Evolutionary conservation across 2,888 invertebrate species (phyloP).

Genomic region (Opisthograptis luteolata): DNA sequence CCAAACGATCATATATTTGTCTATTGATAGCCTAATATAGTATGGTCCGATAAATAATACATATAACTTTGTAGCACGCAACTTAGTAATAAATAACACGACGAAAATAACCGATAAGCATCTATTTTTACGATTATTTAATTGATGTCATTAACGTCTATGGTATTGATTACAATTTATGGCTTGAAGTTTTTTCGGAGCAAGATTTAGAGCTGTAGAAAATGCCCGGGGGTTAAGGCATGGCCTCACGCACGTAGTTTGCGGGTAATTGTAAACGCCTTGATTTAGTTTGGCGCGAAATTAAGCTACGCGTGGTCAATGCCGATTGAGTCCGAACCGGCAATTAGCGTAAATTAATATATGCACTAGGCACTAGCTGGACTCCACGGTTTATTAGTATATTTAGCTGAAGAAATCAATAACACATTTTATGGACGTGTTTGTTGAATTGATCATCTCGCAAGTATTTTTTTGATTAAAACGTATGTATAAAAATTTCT

Average conservation of each 20-base stretch:
- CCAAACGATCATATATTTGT: conserved; percentile 7
- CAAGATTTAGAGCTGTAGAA: conserved; percentile 25
- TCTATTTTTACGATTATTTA: conserved; percentile 68
- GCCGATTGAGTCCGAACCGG: too few relatives aligned
- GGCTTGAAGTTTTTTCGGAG: conserved; percentile 34
- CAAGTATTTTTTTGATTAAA: too few relatives aligned
- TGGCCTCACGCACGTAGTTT: conserved; percentile 11
- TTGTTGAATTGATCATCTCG: too few relatives aligned
- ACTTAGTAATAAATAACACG: conserved; percentile 56
- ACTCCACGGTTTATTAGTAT: too few relatives aligned
- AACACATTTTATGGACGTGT: too few relatives aligned
- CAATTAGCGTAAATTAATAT: too few relatives aligned
- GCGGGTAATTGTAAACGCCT: too few relatives aligned
- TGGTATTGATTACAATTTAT: conserved; percentile 73
- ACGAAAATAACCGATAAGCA: conserved; percentile 52
- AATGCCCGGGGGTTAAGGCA: conserved; percentile 17
- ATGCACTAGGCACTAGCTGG: too few relatives aligned
- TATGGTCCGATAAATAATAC: conserved; percentile 40
- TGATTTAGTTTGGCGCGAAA: too few relatives aligned
- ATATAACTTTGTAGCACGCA: conserved; percentile 53
- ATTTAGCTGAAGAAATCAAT: too few relatives aligned
- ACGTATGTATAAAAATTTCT: too few relatives aligned
- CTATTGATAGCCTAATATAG: conserved; percentile 11
- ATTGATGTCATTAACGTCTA: conserved; percentile 68
- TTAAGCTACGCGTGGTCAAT: too few relatives aligned